Percentiles rank a stretch among this genome's conserved stretches.
Conservation (phyloP, 1,140 invertebrate species). For the Archegozetes longisetosus region DNA sequence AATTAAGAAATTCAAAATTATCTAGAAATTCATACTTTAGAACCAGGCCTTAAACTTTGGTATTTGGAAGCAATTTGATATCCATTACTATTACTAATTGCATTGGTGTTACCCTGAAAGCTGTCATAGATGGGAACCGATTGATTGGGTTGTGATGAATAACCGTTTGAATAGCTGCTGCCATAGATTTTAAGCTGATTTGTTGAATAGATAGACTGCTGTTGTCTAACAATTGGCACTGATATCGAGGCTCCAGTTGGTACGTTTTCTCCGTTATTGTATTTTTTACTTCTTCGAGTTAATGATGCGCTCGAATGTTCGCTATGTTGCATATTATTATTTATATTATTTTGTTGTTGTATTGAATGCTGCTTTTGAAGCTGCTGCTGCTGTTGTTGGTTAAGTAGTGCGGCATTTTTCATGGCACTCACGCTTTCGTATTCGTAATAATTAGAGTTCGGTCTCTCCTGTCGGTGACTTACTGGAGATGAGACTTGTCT, state of each 20-base stretch:
- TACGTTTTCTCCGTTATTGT: slow-evolving; percentile 4
- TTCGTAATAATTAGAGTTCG: slow-evolving; percentile 7
- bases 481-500: slow-evolving; percentile 7
- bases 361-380: not conserved
- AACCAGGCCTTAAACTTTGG: no score
- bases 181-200: slow-evolving; percentile 11
- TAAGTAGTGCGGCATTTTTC: not conserved
- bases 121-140: no score
- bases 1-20: not conserved
- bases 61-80: no score
- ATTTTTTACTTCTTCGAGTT: no score
- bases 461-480: not conserved
- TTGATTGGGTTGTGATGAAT: not conserved
- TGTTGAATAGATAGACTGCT: slow-evolving; percentile 7
- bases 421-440: slow-evolving; percentile 1
- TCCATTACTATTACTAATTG: no score
- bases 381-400: slow-evolving; percentile 3
- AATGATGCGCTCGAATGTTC: no score
- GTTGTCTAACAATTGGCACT: slow-evolving; percentile 1
- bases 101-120: no score
- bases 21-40: no score
- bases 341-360: not conserved
- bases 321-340: no score
- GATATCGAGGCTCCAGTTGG: not conserved
- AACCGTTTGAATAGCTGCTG: not conserved